These are phyloP conservation scores for Pseudoips prasinana DNA, from an alignment of 2,888 invertebrate genomes.

Conservation along the genomic window DNA sequence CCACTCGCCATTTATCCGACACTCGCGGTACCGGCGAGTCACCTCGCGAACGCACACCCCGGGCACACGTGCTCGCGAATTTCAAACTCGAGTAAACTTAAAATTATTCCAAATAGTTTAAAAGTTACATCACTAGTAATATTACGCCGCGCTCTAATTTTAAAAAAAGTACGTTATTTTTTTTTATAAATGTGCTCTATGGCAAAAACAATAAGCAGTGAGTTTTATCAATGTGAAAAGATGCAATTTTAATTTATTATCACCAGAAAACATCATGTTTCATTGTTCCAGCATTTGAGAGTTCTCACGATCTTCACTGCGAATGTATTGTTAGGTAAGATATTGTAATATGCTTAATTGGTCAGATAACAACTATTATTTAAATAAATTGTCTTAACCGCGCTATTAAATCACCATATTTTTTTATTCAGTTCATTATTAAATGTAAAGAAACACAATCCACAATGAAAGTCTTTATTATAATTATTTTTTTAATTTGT, in stretches of 20 bases:
- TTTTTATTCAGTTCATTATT: no score
- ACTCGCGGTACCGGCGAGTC: slow-evolving; percentile 66
- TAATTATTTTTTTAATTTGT: no score
- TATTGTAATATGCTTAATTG: slow-evolving; percentile 11
- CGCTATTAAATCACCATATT: no score
- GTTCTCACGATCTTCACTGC: slow-evolving; percentile 45
- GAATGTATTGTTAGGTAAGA: slow-evolving; percentile 52
- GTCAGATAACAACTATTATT: slow-evolving; percentile 18
- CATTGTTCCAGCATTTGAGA: slow-evolving; percentile 48
- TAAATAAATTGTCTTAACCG: no score
- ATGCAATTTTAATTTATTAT: slow-evolving; percentile 38
- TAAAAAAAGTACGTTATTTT: slow-evolving; percentile 3
- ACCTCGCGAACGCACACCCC: slow-evolving; percentile 46
- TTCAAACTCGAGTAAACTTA: slow-evolving; percentile 17
- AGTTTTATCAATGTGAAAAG: slow-evolving; percentile 32
- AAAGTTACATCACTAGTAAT: slow-evolving; percentile 5
- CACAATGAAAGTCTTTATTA: no score
- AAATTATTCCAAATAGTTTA: slow-evolving; percentile 8
- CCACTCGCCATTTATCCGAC: slow-evolving; percentile 69
- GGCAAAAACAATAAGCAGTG: slow-evolving; percentile 27
- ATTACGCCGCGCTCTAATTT: slow-evolving; percentile 24
- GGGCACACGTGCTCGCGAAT: slow-evolving; percentile 41
- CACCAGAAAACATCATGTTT: slow-evolving; percentile 42
- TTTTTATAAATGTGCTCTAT: slow-evolving; percentile 24
- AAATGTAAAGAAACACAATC: no score